phyloP scores from a whole-genome alignment of 2,113 vertebrate species.

The Syngnathus scovelli region DNA sequence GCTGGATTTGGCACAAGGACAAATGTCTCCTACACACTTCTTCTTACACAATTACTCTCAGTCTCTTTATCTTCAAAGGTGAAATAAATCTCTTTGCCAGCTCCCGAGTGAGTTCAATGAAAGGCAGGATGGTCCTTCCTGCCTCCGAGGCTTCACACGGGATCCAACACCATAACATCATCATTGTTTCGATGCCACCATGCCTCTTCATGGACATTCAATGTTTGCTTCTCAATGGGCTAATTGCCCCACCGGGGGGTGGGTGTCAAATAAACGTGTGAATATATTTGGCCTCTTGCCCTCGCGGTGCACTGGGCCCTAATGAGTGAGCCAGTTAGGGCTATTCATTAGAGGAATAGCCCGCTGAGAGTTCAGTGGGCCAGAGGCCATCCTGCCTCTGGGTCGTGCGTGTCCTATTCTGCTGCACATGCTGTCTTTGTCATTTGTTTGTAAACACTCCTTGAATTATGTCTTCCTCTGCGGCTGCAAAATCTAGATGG shows the following conservation, averaged over 20 bases:
- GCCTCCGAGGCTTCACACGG: slow-evolving; percentile 19
- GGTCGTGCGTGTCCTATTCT: slow-evolving; percentile 6
- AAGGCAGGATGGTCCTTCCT: slow-evolving; percentile 1
- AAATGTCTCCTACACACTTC: slow-evolving; percentile 29
- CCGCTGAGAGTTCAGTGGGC: slow-evolving; percentile 38
- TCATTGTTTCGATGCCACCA: slow-evolving; percentile 32
- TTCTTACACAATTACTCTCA: slow-evolving; percentile 25
- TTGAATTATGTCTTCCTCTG: slow-evolving; percentile 18
- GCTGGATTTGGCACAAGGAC: slow-evolving; percentile 42
- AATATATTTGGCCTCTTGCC: slow-evolving; percentile 53
- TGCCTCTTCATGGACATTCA: slow-evolving; percentile 4
- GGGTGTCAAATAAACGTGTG: slow-evolving; percentile 38
- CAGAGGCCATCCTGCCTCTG: slow-evolving; percentile 37
- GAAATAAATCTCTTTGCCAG: slow-evolving; percentile 10
- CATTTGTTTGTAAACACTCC: slow-evolving; percentile 33
- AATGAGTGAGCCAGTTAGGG: slow-evolving; percentile 43
- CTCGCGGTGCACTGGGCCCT: slow-evolving; percentile 34
- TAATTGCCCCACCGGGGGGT: slow-evolving; percentile 40
- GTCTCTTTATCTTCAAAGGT: slow-evolving; percentile 26
- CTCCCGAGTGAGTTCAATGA: slow-evolving; percentile 7
- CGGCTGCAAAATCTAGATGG: not conserved
- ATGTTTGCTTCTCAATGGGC: slow-evolving; percentile 44
- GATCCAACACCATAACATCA: slow-evolving; percentile 39
- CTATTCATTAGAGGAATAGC: slow-evolving; percentile 45
- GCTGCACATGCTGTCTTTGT: slow-evolving; percentile 12